Evolutionary conservation across 2,888 invertebrate species (phyloP), one percentile per base, ranked within the genome.

Genomic region (Alitta virens): DNA sequence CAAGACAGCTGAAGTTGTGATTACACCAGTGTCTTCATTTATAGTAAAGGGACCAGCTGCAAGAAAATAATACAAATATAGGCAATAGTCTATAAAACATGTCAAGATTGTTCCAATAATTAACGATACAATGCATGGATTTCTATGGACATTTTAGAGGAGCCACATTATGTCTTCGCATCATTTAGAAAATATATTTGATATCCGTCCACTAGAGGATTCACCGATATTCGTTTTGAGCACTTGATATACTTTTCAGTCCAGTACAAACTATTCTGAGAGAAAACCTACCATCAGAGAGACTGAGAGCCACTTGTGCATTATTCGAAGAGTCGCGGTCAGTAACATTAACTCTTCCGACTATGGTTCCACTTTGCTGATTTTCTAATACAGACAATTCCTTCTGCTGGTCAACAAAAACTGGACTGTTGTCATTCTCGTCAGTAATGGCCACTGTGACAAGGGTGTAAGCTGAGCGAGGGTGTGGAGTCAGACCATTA

Each of bases 401-500:
- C 25, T 58, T 60, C 26, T 38, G 38, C 16, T 53, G 21, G 23
- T 46, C 33, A 16, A 27, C 51, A 26, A 64, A 64, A 9, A 42
- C 38, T 23, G 64, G 64, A 14, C 5, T n/a, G 50, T 64, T 54
- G 59, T 64, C 64, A 49, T 64, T 64, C 5, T 21, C 42, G 38
- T 64, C 64, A 3, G 56, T 53, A 2, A 72, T 33, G n/a, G 49
- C 40, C n/a, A 72, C 52, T 16, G 43, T 56, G 18, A 70, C 60
- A 55, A 25, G 58, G 59, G 54, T 60, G 33, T 12, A 42, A 54
- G 16, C 62, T 63, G 52, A 53, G 21, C 58, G 59, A 25, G 50
- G 63, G 16, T 57, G 54, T 25, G 65, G 56, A 0, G 56, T 57
- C 7, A 63, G 33, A 1, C 58, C 54, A 5, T 63, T 58, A 46